Conservation (phyloP, 2,888 invertebrate species). For the Erpobdella octoculata region DNA sequence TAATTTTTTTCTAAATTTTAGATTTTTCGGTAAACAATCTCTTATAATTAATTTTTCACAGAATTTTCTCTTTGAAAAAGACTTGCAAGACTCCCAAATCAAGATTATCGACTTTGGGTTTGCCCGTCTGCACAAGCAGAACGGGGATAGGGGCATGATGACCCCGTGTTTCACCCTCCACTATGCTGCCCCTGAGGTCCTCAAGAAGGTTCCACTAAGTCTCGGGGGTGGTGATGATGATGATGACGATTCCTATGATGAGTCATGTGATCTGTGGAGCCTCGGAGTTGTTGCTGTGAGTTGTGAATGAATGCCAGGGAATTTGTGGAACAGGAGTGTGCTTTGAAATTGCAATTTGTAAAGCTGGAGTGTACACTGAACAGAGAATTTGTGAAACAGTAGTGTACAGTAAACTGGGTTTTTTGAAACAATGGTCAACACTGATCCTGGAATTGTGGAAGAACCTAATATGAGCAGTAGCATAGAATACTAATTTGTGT, state of each 20-base stretch:
- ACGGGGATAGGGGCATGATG: slow-evolving; percentile 43
- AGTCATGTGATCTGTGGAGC: slow-evolving; percentile 91
- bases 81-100: slow-evolving; percentile 60
- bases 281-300: slow-evolving; percentile 79
- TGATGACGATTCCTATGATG: slow-evolving; percentile 61
- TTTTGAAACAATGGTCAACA: too few species aligned
- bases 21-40: too few species aligned
- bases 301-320: background rate
- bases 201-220: slow-evolving; percentile 58
- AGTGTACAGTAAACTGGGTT: too few species aligned
- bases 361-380: too few species aligned
- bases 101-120: slow-evolving; percentile 95
- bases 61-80: slow-evolving; percentile 64
- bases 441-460: too few species aligned
- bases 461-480: too few species aligned
- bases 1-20: too few species aligned
- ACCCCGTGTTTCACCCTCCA: slow-evolving; percentile 89
- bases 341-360: too few species aligned
- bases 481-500: too few species aligned
- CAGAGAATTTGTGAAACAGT: too few species aligned
- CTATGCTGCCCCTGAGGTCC: slow-evolving; percentile 90
- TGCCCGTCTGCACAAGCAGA: slow-evolving; percentile 58
- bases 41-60: too few species aligned
- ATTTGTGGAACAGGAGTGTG: too few species aligned
- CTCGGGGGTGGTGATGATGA: slow-evolving; percentile 4